Conservation (phyloP, 1,140 invertebrate genomes). For the Cotesia vestalis region DNA sequence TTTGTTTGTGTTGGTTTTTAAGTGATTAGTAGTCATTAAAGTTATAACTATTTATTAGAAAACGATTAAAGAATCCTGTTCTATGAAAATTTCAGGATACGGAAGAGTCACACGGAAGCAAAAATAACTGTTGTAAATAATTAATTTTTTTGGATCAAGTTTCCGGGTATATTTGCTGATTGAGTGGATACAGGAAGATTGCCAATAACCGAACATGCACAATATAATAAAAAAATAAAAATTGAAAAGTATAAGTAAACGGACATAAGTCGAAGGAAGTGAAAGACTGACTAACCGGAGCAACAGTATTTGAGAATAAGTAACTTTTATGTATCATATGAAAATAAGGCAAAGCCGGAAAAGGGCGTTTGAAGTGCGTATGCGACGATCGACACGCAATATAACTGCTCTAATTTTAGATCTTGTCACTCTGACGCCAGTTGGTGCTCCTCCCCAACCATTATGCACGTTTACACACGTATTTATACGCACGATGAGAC, state of each 20-base stretch:
- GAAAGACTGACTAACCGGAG: slow-evolving; percentile 13
- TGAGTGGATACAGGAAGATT: too few species aligned
- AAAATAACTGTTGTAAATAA: too few species aligned
- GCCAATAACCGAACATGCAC: background rate
- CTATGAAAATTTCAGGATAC: too few species aligned
- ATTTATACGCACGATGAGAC: slow-evolving; percentile 53
- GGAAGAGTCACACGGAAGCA: too few species aligned
- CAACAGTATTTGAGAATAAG: slow-evolving; percentile 57
- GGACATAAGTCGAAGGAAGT: slow-evolving; percentile 17
- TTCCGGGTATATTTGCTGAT: too few species aligned
- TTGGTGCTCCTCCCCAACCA: slow-evolving; percentile 61
- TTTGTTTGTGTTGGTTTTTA: too few species aligned
- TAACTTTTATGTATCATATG: slow-evolving; percentile 44
- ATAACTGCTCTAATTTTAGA: slow-evolving; percentile 64
- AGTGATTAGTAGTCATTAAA: too few species aligned
- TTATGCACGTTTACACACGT: slow-evolving; percentile 63
- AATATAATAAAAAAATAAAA: slow-evolving; percentile 3
- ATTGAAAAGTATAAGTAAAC: background rate
- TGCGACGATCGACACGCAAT: slow-evolving; percentile 65
- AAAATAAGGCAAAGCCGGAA: slow-evolving; percentile 64
- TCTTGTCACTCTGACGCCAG: slow-evolving; percentile 66
- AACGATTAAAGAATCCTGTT: too few species aligned
- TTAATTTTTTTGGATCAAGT: too few species aligned
- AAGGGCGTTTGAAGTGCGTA: slow-evolving; percentile 63
- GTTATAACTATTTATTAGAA: too few species aligned